Percentiles rank a stretch among this genome's conserved stretches.
These are phyloP conservation scores for Suillia variegata DNA, from an alignment of 2,888 invertebrate genomes.

Conservation along the genomic window DNA sequence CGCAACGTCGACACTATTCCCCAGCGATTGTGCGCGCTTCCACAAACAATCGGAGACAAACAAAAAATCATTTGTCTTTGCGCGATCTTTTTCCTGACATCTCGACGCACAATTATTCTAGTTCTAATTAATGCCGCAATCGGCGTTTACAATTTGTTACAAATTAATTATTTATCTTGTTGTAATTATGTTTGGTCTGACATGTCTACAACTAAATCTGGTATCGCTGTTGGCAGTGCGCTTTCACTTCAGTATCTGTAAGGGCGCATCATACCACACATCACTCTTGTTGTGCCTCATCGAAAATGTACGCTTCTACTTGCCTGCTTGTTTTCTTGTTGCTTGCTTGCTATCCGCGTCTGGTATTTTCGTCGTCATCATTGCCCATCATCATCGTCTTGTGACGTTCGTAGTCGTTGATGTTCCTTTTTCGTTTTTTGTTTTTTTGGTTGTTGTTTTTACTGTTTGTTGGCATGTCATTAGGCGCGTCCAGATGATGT, in stretches of 20 bases:
- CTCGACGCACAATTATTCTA: neutral
- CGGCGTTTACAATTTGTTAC: conserved; percentile 34
- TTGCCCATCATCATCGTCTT: too few species aligned
- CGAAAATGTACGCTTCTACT: conserved; percentile 7
- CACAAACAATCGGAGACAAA: neutral
- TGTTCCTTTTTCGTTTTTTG: too few species aligned
- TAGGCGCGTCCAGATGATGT: conserved; percentile 5
- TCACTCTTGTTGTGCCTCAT: conserved; percentile 37
- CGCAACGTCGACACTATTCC: neutral
- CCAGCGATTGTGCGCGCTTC: neutral
- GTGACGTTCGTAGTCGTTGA: too few species aligned
- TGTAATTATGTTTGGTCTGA: neutral
- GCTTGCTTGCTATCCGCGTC: too few species aligned
- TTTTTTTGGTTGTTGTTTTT: too few species aligned
- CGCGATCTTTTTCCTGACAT: neutral
- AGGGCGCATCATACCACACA: conserved; percentile 8
- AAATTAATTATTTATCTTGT: conserved; percentile 43
- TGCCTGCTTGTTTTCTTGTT: too few species aligned
- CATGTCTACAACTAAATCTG: neutral
- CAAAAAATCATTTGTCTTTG: neutral
- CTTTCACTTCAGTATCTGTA: conserved; percentile 1
- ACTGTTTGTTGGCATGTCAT: conserved; percentile 6
- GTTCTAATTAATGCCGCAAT: conserved; percentile 42
- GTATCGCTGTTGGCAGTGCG: conserved; percentile 4
- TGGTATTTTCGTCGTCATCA: too few species aligned